Conservation (phyloP, 2,113 vertebrate genomes). For the Laticauda laticaudata region DNA sequence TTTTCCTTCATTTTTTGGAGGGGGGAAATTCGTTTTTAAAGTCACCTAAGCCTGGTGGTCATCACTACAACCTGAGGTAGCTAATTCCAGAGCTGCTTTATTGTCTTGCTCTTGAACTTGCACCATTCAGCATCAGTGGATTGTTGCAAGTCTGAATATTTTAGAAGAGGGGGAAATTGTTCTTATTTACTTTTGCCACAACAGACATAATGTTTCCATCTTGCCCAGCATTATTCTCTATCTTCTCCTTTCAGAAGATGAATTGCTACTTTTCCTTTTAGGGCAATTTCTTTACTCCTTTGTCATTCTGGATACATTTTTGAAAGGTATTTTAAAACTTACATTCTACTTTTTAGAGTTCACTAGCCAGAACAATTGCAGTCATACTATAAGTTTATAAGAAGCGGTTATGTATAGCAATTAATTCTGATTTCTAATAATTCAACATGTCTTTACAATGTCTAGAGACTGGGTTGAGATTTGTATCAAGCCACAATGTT, state of each 20-base stretch:
- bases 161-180: background rate
- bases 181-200: background rate
- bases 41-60: too few species aligned
- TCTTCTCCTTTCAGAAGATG: background rate
- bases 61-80: background rate
- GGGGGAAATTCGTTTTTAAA: background rate
- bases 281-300: background rate
- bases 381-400: background rate
- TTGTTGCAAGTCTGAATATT: background rate
- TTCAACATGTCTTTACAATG: background rate
- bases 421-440: background rate
- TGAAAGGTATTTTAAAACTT: background rate
- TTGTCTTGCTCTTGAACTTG: background rate
- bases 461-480: background rate
- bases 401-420: background rate
- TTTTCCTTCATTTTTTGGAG: background rate
- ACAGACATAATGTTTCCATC: background rate
- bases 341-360: background rate
- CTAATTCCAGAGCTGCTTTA: background rate
- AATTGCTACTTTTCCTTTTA: background rate
- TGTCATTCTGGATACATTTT: background rate
- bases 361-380: background rate
- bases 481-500: background rate
- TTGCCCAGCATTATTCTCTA: background rate
- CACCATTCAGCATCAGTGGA: background rate